phyloP scores from a whole-genome alignment of 2,797 vertebrate species.

The Poecilia wingei region DNA sequence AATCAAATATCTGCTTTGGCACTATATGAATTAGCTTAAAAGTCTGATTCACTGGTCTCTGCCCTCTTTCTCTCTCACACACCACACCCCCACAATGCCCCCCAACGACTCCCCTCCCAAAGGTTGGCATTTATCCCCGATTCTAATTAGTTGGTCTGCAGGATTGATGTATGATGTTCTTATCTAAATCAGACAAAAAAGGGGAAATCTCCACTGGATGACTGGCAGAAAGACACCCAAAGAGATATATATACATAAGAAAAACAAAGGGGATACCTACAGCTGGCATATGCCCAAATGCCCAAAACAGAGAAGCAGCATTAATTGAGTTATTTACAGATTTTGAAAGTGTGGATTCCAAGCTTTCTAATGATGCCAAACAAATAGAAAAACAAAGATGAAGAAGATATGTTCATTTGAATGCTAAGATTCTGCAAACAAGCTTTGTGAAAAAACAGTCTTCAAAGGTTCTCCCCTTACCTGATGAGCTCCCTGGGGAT shows the following conservation, averaged over 20 bases:
- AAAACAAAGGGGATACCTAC: conserved; percentile 27
- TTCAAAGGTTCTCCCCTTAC: no score
- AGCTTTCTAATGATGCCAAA: no score
- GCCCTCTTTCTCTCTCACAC: conserved; percentile 13
- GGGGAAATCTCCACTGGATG: conserved; percentile 25
- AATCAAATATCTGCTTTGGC: conserved; percentile 62
- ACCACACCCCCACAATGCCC: conserved; percentile 10
- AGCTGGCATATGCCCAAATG: conserved; percentile 11
- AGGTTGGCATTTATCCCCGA: conserved; percentile 61
- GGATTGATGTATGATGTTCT: conserved; percentile 52
- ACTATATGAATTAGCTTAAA: conserved; percentile 61
- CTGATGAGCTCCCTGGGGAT: no score
- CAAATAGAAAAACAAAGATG: no score
- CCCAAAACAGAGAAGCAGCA: no score
- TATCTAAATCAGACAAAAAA: conserved; percentile 56
- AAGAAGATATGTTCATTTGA: no score
- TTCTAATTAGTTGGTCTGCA: conserved; percentile 69
- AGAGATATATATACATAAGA: conserved; percentile 35
- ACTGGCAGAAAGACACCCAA: conserved; percentile 15
- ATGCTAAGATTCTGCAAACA: no score
- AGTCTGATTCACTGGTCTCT: conserved; percentile 43
- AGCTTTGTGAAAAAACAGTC: no score
- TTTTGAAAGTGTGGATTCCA: no score
- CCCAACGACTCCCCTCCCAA: not conserved
- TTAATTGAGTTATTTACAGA: no score